phyloP scores from a whole-genome alignment of 2,113 vertebrate species.

The Limanda limanda region DNA sequence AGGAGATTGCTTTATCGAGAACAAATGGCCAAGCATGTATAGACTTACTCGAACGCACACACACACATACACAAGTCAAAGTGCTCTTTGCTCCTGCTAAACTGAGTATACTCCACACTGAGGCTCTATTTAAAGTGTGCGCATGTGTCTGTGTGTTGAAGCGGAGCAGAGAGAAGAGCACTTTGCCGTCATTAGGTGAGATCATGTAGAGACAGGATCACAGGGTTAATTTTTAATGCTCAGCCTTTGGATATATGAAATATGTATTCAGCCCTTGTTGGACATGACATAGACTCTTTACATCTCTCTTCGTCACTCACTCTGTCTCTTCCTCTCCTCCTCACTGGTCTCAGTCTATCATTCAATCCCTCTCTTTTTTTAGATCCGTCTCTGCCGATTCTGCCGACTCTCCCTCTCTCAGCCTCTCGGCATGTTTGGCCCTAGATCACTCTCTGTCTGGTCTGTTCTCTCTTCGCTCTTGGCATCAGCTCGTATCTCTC shows the following conservation, averaged over 20 bases:
- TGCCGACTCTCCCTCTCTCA: conserved; percentile 20
- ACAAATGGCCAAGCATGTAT: conserved; percentile 6
- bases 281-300: conserved; percentile 72
- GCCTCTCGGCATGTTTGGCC: conserved; percentile 45
- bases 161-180: conserved; percentile 50
- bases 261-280: conserved; percentile 74
- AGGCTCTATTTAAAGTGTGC: conserved; percentile 48
- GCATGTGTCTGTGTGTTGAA: conserved; percentile 43
- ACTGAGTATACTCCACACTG: conserved; percentile 30
- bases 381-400: conserved; percentile 37
- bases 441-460: conserved; percentile 47
- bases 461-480: conserved; percentile 44
- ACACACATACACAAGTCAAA: conserved; percentile 27
- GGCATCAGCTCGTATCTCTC: conserved; percentile 36
- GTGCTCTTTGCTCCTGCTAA: conserved; percentile 65
- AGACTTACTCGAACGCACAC: conserved; percentile 5
- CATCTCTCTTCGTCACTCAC: conserved; percentile 31
- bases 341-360: conserved; percentile 18
- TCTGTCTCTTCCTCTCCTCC: conserved; percentile 22
- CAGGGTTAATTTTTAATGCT: conserved; percentile 75
- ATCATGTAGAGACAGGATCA: conserved; percentile 73
- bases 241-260: conserved; percentile 75
- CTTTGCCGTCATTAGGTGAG: conserved; percentile 76
- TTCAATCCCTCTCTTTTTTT: conserved; percentile 39
- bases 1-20: conserved; percentile 11